Evolutionary conservation across 2,113 vertebrate genomes (phyloP).

Genomic region (Oncorhynchus tshawytscha): DNA sequence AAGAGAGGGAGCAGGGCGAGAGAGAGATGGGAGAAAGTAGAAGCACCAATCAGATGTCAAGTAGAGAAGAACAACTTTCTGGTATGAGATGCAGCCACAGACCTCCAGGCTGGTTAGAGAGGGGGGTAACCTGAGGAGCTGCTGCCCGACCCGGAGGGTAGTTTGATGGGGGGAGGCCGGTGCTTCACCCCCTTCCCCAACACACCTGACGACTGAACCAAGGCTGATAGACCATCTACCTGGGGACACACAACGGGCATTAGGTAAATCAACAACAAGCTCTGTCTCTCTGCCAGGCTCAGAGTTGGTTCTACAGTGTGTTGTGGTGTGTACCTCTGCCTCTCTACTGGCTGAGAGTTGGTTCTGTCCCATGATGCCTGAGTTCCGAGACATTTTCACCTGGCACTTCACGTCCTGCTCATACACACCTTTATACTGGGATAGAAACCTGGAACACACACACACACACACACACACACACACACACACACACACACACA

Average conservation of each 20-base stretch:
- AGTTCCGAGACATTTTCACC: constrained; percentile 92
- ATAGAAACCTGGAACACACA: constrained; percentile 79
- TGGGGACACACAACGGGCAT: constrained; percentile 53
- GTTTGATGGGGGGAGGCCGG: not conserved
- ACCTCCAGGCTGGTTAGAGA: no score
- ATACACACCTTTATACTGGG: constrained; percentile 92
- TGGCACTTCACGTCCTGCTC: constrained; percentile 93
- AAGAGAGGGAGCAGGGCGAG: not conserved
- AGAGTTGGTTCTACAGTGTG: no score
- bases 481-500: not conserved
- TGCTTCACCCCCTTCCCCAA: constrained; percentile 94
- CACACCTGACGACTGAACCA: constrained; percentile 86
- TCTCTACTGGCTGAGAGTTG: no score
- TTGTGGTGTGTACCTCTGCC: no score
- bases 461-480: not conserved
- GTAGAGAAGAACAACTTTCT: no score
- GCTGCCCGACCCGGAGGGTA: constrained; percentile 74
- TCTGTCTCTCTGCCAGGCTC: no score
- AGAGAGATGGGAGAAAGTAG: no score
- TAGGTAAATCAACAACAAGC: not conserved
- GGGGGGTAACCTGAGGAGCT: constrained; percentile 89
- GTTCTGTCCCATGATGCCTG: constrained; percentile 75
- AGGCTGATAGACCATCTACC: constrained; percentile 82
- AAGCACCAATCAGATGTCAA: no score
- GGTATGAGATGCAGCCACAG: no score